Base-by-base conservation (phyloP, 2,888 invertebrate species). In the Elysia crispata region DNA sequence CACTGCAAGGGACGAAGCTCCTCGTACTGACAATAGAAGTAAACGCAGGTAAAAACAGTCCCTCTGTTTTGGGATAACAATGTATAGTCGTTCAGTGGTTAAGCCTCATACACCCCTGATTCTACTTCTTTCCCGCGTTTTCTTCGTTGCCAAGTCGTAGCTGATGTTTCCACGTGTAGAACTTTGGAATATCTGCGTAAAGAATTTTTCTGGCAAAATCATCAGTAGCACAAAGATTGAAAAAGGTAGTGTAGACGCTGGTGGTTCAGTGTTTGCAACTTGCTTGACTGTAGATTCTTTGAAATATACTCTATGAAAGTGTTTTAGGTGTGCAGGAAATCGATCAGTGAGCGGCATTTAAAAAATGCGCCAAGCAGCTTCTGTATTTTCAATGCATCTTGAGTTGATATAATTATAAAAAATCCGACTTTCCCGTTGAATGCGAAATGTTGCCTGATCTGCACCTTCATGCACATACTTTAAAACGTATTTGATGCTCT, bases 31-130 rank as follows among this genome's bases (percentile, higher is more conserved):
- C 41, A 74, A 77, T 1, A 83, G 74, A 1, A 83, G 72, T 1
- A 74, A 72, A 15, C 83, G 62, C 0, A 81, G 72, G 50, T 57
- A 85, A 76, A 79, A 88, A 30, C 85, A 76, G 81, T 90, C 87
- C 1, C 30, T 28, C 18, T 89, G 76, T 41, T 76, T 82, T 1
- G 86, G 86, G 72, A 81, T 79, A 0, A 89, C 85, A 23, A 85
- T 82, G 74, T 88, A 90, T 25, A 86, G 49, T 54, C 84, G 41
- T 8, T 82, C 80, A 28, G 84, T 72, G 6, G 20, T 15, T 5
- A 3, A 60, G 60, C 23, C 15, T 60, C 60, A 60, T 23, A 60
- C 6, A 60, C 60, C 15, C n/a, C 23, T 23, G 50, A 1, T 20
- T 60, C 60, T 11, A 77, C 76, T 20, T 82, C 70, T n/a, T 25